Base-by-base conservation (phyloP, 2,113 vertebrate species). In the Eleginops maclovinus region DNA sequence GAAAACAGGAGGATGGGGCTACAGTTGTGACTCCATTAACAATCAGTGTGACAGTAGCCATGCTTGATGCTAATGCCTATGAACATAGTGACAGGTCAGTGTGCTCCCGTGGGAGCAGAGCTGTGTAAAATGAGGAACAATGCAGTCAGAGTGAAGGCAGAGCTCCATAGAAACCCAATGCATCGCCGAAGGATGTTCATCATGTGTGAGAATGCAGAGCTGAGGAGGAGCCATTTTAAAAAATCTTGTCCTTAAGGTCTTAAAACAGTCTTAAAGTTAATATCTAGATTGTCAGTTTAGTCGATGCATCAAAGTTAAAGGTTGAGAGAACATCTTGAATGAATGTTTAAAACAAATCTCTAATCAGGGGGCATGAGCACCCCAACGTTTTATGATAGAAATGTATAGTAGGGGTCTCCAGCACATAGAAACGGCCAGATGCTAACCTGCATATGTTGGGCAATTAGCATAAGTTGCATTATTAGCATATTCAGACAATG, bases 21-120 rank as follows among this genome's bases (percentile, higher is more conserved):
- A 78, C 70, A 87, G 66, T 86, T 88, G 78, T 83, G 84, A 70
- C 40, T 78, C 71, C 63, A 75, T 59, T 88, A 81, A 83, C 68
- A 80, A 59, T 71, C 46, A 36, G 28, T 1, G 2, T 85, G 87
- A 89, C 82, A 83, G 77, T 50, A 26, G 65, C 31, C 76, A 77
- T 79, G 73, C 77, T 81, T 68, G 66, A 71, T 63, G 76, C 63
- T 83, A 84, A 69, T 82, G 75, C 75, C 82, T 68, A 24, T 50
- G 54, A 63, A 51, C 28, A 59, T 10, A 22, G 60, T 66, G 67
- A 70, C 71, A 88, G 82, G 79, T 77, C 69, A 72, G 40, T 47
- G 71, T 61, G 60, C 61, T 82, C 87, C 83, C 82, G 43, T 77
- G 84, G 76, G 90, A 83, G 72, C 21, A 62, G 62, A 67, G 69